Base-by-base conservation (phyloP, 2,113 vertebrate genomes). In the Petrocephalus microphthalmus region DNA sequence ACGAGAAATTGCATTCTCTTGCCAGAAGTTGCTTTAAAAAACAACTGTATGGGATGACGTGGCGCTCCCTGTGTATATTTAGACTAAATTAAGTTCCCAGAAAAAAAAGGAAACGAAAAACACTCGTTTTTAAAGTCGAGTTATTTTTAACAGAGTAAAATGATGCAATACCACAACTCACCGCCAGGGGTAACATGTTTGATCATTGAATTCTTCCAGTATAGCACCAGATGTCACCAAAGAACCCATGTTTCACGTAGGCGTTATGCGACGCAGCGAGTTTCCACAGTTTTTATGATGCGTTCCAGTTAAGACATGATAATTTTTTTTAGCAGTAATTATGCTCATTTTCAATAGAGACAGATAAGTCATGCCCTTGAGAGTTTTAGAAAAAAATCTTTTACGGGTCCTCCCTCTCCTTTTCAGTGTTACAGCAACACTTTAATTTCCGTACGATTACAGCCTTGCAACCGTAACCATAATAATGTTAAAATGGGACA, bases 401-500 rank as follows among this genome's bases (percentile, higher is more conserved):
- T 84, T 64, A 52, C 90, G 56, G 52, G 42, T 47, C 84, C 51
- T 47, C 71, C 71, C 53, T 83, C 56, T 33, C 88, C 56, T 86
- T 86, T 82, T 57, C 54, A 20, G 86, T 86, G 81, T 89, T 92
- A 93, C 74, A 91, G 92, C 90, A 56, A 57, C 87, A 88, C 78
- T 88, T 88, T 88, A 88, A 88, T 90, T 90, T 88, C 88, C 83
- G 64, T 89, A 86, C 93, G 95, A 96, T 96, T 96, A 96, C 92
- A 95, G 94, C 92, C 91, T 89, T 95, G 71, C 89, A 89, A 90
- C 93, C 93, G 90, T 93, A 93, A 94, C 95, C 95, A 95, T 96
- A 95, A 96, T 95, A 95, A 94, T 91, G 91, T 94, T 93, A 95
- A 95, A 94, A 96, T 95, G 93, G 94, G 93, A 94, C 94, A 93